Evolutionary conservation across 2,113 vertebrate genomes (phyloP).

Genomic region (Athene noctua): DNA sequence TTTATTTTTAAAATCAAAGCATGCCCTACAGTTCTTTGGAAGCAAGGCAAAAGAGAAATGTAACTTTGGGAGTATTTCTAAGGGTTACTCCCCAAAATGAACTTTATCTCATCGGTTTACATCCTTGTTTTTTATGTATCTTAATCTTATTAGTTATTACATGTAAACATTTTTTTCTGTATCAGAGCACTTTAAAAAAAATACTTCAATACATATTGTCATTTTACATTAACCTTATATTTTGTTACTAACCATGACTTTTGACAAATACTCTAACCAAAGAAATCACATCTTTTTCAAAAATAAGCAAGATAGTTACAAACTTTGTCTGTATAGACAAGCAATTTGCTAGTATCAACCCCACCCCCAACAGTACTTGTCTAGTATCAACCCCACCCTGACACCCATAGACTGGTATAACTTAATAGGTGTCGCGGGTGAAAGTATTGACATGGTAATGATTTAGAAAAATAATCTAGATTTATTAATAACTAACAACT

Average conservation of each 20-base stretch:
- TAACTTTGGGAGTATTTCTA: neutral
- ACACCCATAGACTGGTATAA: neutral
- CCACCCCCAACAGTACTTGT: neutral
- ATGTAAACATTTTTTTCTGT: neutral
- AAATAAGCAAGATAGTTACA: neutral
- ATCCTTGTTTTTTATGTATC: neutral
- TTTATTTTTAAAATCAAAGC: neutral
- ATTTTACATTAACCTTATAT: neutral
- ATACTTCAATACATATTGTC: neutral
- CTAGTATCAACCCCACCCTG: neutral
- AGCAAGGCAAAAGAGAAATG: neutral
- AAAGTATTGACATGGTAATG: too few species aligned
- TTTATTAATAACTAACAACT: too few species aligned
- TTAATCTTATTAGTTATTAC: neutral
- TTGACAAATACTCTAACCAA: neutral
- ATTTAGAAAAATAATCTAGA: too few species aligned
- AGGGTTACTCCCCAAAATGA: neutral
- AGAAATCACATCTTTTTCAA: neutral
- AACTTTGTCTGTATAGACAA: neutral
- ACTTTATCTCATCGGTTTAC: neutral
- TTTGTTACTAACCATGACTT: neutral
- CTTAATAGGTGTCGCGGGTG: too few species aligned
- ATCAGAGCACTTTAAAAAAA: neutral
- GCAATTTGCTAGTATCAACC: neutral
- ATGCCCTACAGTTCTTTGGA: neutral